Evolutionary conservation across 2,888 invertebrate genomes (phyloP), one percentile per base, ranked within the genome.

Genomic region (Lymantria monacha): DNA sequence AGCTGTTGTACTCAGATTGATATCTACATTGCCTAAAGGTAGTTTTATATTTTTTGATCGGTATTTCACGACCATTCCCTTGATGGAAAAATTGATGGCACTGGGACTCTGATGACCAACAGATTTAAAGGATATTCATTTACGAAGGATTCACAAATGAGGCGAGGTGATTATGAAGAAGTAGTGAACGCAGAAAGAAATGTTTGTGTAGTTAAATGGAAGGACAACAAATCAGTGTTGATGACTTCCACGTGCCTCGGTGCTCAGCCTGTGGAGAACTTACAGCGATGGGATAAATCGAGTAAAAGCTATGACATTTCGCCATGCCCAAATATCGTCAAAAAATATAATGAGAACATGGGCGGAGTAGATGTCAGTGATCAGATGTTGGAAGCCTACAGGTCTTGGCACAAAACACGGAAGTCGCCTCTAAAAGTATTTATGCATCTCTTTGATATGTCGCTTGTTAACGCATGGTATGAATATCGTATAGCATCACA

Each of bases 1-100:
- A 10, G 62, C 66, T 22, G 63, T 67, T 11, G 53, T 70, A 30
- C 45, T 69, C 2, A 62, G 65, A 14, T 45, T 46, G 40, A 40
- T 46, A 40, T 38, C 42, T 36, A 53, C 46, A 37, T 42, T 52
- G 36, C 52, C 52, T 45, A 48, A 47, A 44, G 44, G 44, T 22
- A 44, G 51, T 44, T 51, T 44, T 44, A 41, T 51, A 43, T 51
- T 43, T 40, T 46, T 43, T 51, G 46, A 51, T 30, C 38, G 51
- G 31, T 51, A 51, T 46, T 51, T 51, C 22, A 46, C 36, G 13
- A 46, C 42, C 14, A 45, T 47, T 51, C 47, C 51, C n/a, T 30
- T 51, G 38, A 42, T 43, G 50, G 40, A 51, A 31, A 51, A 40
- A 46, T 51, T 40, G 15, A 47, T 11, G 47, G 47, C 47, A 38